Evolutionary conservation across 2,888 invertebrate species (phyloP).

Genomic region (Gisinianus flammeolus): DNA sequence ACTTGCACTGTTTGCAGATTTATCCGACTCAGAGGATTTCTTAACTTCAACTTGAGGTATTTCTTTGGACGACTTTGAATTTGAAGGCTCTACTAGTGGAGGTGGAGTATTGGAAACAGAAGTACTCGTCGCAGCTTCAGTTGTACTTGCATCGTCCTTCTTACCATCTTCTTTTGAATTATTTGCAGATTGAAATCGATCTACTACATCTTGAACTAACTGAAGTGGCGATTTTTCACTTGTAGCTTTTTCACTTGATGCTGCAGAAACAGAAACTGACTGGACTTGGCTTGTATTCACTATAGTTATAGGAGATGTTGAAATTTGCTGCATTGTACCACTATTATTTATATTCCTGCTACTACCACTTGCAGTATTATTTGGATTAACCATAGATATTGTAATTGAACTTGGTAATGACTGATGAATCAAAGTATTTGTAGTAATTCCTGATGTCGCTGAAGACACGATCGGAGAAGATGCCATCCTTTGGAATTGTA

Average conservation of each 20-base stretch:
- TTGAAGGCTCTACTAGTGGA: neutral
- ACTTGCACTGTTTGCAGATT: neutral
- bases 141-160: slow-evolving; percentile 31
- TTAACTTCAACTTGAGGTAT: neutral
- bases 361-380: neutral
- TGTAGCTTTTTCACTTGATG: neutral
- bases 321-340: neutral
- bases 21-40: neutral
- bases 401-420: slow-evolving; percentile 43
- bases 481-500: slow-evolving; percentile 37
- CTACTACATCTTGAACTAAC: slow-evolving; percentile 55
- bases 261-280: neutral
- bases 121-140: neutral
- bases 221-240: slow-evolving; percentile 55
- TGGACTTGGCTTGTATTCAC: neutral
- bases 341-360: neutral
- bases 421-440: slow-evolving; percentile 40
- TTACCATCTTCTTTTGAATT: slow-evolving; percentile 31
- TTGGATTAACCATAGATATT: slow-evolving; percentile 40
- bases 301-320: neutral
- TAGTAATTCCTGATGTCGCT: neutral
- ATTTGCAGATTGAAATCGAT: slow-evolving; percentile 52
- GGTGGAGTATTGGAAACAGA: neutral
- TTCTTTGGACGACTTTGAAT: too few relatives aligned
- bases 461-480: slow-evolving; percentile 32